Evolutionary conservation across 1,140 invertebrate genomes (phyloP).

Genomic region (Oedothorax gibbosus): DNA sequence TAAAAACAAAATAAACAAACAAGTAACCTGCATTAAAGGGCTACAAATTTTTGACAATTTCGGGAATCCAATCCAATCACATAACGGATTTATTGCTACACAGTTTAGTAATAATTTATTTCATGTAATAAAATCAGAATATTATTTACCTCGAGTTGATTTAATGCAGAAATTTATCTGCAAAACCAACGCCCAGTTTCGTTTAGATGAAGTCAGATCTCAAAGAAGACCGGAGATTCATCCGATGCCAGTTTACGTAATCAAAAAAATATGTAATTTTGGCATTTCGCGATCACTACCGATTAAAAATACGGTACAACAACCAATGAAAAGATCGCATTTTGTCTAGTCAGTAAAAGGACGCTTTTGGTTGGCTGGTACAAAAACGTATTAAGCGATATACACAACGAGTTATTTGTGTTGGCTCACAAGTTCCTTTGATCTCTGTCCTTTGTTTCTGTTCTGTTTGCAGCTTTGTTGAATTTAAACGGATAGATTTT

Average conservation of each 20-base stretch:
- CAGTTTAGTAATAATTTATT: no score
- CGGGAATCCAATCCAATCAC: no score
- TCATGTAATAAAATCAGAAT: background rate
- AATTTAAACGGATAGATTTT: no score
- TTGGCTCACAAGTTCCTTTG: no score
- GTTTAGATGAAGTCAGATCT: constrained; percentile 37
- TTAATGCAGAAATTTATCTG: constrained; percentile 49
- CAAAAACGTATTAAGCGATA: no score
- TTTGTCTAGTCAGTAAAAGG: no score
- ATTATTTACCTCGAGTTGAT: constrained; percentile 39
- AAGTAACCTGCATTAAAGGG: constrained; percentile 26
- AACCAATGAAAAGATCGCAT: background rate
- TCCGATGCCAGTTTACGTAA: constrained; percentile 50
- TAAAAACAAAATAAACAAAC: constrained; percentile 7
- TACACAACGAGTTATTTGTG: no score
- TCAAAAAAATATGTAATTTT: constrained; percentile 3
- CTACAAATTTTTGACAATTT: background rate
- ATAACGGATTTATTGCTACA: no score
- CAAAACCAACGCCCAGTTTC: constrained; percentile 57
- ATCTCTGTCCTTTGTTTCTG: no score
- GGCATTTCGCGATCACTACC: no score
- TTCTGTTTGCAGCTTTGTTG: no score
- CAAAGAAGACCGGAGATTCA: constrained; percentile 25
- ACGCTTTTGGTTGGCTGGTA: no score
- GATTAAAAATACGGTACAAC: background rate